Evolutionary conservation across 2,113 vertebrate species (phyloP).

Genomic region (Pseudonaja textilis): DNA sequence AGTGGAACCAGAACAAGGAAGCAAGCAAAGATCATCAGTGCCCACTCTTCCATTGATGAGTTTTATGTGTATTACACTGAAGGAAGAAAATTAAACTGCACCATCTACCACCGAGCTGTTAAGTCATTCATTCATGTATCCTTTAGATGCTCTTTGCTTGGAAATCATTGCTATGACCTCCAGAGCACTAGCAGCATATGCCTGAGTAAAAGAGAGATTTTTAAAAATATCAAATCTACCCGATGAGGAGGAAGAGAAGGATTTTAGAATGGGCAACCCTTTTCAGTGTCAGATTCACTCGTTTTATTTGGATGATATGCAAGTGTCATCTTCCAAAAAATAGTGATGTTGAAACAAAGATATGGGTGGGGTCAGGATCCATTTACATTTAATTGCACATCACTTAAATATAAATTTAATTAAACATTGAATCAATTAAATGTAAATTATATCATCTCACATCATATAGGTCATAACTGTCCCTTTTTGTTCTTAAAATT

Average conservation of each 20-base stretch:
- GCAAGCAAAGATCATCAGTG: slow-evolving; percentile 19
- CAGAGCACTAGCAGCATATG: background rate
- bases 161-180: background rate
- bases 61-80: slow-evolving; percentile 29
- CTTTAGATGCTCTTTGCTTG: slow-evolving; percentile 6
- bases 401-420: background rate
- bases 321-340: background rate
- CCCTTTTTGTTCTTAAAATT: background rate
- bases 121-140: slow-evolving; percentile 24
- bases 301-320: background rate
- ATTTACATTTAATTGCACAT: background rate
- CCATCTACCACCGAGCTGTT: slow-evolving; percentile 17
- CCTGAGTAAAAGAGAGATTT: background rate
- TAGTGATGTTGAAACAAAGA: background rate
- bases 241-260: background rate
- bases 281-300: background rate
- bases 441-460: background rate
- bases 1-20: background rate
- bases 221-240: background rate
- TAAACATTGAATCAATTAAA: background rate
- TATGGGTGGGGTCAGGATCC: background rate
- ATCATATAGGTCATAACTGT: background rate
- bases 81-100: slow-evolving; percentile 32
- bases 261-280: background rate
- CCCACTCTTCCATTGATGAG: slow-evolving; percentile 21